Conservation (phyloP, 2,888 invertebrate genomes). For the Torymus texanus region DNA sequence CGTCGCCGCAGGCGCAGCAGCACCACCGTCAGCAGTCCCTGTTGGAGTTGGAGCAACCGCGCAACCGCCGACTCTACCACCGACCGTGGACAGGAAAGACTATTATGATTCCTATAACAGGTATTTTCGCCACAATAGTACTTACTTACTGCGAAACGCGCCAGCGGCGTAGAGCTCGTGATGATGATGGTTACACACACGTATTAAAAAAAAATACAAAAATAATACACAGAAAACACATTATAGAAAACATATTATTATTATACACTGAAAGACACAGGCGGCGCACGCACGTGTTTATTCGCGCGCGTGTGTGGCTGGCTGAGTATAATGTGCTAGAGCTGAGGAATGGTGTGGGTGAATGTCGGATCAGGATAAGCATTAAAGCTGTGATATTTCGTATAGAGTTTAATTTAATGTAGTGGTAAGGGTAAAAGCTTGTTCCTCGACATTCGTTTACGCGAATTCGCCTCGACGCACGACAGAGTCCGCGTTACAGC, state of each 20-base stretch:
- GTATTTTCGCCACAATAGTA: constrained; percentile 75
- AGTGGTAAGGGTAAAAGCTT: not conserved
- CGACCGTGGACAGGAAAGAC: constrained; percentile 75
- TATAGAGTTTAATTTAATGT: too few relatives aligned
- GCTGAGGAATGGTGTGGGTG: too few relatives aligned
- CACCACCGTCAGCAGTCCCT: constrained; percentile 60
- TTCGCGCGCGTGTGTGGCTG: too few relatives aligned
- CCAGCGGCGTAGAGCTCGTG: constrained; percentile 7
- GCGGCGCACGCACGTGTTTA: too few relatives aligned
- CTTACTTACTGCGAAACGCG: constrained; percentile 60
- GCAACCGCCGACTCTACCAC: constrained; percentile 65
- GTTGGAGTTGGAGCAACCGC: constrained; percentile 59
- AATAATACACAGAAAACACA: too few relatives aligned
- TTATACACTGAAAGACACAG: too few relatives aligned
- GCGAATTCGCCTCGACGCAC: constrained; percentile 9
- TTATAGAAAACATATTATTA: too few relatives aligned
- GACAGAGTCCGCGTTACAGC: not conserved
- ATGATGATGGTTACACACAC: constrained; percentile 11
- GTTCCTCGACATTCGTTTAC: constrained; percentile 19
- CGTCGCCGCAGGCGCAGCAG: constrained; percentile 62
- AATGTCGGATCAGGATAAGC: too few relatives aligned
- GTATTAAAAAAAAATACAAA: not conserved
- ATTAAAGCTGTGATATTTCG: not conserved
- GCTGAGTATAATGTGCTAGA: not conserved
- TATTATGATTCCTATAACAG: constrained; percentile 76